phyloP scores from a whole-genome alignment of 2,797 vertebrate genomes.

The Clarias laeviceps region DNA sequence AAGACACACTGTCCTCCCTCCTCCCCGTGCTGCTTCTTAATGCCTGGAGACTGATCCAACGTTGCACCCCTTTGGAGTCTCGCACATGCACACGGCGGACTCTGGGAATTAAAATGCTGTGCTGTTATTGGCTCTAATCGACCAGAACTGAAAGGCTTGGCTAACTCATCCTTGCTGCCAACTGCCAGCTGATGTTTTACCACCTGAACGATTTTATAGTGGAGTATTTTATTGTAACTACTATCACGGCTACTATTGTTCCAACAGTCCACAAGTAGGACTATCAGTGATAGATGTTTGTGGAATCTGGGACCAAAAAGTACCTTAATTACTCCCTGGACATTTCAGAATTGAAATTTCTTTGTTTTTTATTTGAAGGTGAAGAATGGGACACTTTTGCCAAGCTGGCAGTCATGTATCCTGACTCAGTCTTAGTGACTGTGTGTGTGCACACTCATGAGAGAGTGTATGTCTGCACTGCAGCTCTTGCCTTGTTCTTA shows the following conservation, averaged over 20 bases:
- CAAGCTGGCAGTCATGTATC: slow-evolving; percentile 29
- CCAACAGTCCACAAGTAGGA: slow-evolving; percentile 23
- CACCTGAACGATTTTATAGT: slow-evolving; percentile 6
- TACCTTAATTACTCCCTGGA: slow-evolving; percentile 44
- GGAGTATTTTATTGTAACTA: slow-evolving; percentile 18
- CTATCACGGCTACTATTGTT: slow-evolving; percentile 15
- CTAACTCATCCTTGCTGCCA: slow-evolving; percentile 26
- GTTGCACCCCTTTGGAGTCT: slow-evolving; percentile 9
- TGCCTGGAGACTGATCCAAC: slow-evolving; percentile 37
- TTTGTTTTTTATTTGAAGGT: slow-evolving; percentile 20
- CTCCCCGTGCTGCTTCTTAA: slow-evolving; percentile 35
- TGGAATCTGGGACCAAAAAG: slow-evolving; percentile 42
- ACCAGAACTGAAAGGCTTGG: slow-evolving; percentile 8
- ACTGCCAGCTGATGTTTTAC: slow-evolving; percentile 25
- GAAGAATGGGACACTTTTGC: slow-evolving; percentile 6
- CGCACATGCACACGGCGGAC: slow-evolving; percentile 10
- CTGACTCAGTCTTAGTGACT: not conserved
- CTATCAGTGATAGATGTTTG: slow-evolving; percentile 64
- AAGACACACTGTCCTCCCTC: slow-evolving; percentile 31
- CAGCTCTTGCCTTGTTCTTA: slow-evolving; percentile 8
- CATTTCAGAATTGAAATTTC: slow-evolving; percentile 12
- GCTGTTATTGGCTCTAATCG: slow-evolving; percentile 28
- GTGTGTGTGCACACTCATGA: not conserved
- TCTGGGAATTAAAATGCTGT: slow-evolving; percentile 34
- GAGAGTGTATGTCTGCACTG: slow-evolving; percentile 11